These are phyloP conservation scores for Sebastes miniatus DNA, from an alignment of 2,797 vertebrate genomes.

Conservation along the genomic window DNA sequence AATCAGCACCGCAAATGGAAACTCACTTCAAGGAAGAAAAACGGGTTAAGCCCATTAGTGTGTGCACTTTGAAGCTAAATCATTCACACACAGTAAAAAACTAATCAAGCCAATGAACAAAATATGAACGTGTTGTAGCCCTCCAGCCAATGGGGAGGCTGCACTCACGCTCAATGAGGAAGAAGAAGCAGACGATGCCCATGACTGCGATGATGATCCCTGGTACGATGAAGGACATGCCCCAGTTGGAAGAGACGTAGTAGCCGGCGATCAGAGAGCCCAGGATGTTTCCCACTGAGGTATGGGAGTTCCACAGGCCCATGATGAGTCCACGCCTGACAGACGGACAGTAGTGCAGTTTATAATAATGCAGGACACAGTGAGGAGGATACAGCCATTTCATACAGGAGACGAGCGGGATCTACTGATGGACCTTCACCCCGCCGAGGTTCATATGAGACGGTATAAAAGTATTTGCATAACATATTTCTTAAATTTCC, in stretches of 20 bases:
- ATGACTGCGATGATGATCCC: conserved; percentile 85
- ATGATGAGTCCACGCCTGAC: conserved; percentile 93
- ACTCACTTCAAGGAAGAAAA: not conserved
- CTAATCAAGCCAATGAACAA: not conserved
- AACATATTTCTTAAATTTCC: too few species aligned
- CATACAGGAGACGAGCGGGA: too few species aligned
- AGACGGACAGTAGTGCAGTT: not conserved
- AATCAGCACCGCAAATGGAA: not conserved
- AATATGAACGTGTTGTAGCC: not conserved
- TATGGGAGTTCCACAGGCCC: conserved; percentile 98
- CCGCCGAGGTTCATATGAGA: too few species aligned
- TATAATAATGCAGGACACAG: too few species aligned
- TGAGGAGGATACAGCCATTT: too few species aligned
- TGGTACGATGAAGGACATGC: conserved; percentile 91
- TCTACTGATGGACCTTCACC: too few species aligned
- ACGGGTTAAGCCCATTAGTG: not conserved
- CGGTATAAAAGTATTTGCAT: too few species aligned
- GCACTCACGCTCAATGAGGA: conserved; percentile 94
- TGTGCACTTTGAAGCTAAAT: not conserved
- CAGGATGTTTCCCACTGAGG: conserved; percentile 94
- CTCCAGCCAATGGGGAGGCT: not conserved
- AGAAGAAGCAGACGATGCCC: conserved; percentile 93
- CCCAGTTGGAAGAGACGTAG: conserved; percentile 92
- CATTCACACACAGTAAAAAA: not conserved
- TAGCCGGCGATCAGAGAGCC: conserved; percentile 91